Evolutionary conservation across 2,113 vertebrate species (phyloP), one percentile per base, ranked within the genome.

Genomic region (Puffinus mauretanicus): DNA sequence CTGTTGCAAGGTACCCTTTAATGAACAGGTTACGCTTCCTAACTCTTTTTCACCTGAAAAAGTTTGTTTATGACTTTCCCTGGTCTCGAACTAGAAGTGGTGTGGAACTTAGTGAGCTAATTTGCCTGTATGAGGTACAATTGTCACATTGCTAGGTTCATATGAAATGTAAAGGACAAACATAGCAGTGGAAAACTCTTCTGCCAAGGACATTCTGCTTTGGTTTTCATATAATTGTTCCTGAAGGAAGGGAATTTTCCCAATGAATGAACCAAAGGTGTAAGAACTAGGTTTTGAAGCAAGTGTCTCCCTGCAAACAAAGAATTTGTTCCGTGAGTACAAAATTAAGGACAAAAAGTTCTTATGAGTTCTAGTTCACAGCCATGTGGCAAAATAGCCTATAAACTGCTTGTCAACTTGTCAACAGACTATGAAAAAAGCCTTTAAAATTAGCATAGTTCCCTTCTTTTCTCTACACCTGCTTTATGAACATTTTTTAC

Each of bases 321-420:
- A 64, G 18, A 47, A 71, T 86, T 84, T 92, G 4, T 57, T 91
- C 34, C 9, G 2, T 69, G 47, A 69, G 77, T 79, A 64, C 40
- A 90, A 77, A 96, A 91, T 82, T 54, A 90, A 79, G 78, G 75
- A 95, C 54, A 66, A 80, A 86, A 93, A 77, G 62, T 88, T 84
- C 60, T 91, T 73, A 54, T 14, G 9, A 78, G 32, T 67, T 91
- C 70, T 90, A 85, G 61, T 51, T 94, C 54, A 65, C 62, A 90
- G 65, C 22, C 58, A 25, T 85, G 66, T 77, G 54, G 49, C 46
- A 87, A 95, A 96, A 91, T 69, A 94, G 22, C 30, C 10, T 47
- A 71, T 76, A 82, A 94, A 90, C 70, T 57, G 44, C 78, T 89
- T 82, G 73, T 88, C 87, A 96, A 22, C 61, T 76, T 96, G 77